A percentile compares a stretch with the other conserved stretches of the same genome.
phyloP scores from a whole-genome alignment of 2,113 vertebrate genomes.

The Piaya cayana region DNA sequence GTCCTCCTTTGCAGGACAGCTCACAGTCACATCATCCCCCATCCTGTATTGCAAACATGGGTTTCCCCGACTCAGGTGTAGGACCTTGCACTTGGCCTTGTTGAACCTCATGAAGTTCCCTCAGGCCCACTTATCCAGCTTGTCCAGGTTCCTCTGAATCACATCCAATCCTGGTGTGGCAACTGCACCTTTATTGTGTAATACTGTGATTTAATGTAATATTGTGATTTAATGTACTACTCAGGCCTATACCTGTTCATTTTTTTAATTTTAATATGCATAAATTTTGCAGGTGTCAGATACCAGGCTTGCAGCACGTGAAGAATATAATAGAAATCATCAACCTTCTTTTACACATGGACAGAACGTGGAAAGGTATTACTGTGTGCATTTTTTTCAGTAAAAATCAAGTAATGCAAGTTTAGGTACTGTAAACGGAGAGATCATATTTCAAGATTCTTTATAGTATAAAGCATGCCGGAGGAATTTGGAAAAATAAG shows the following conservation, averaged over 20 bases:
- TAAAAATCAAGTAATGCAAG: neutral
- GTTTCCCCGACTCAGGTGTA: no score
- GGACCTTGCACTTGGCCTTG: no score
- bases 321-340: conserved; percentile 79
- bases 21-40: no score
- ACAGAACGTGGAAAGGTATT: conserved; percentile 84
- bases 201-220: neutral
- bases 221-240: neutral
- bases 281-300: conserved; percentile 84
- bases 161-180: no score
- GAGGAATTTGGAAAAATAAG: neutral
- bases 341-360: conserved; percentile 79
- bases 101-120: no score
- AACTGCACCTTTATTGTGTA: no score
- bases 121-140: no score
- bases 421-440: neutral
- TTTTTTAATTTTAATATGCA: neutral
- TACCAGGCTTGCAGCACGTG: conserved; percentile 81
- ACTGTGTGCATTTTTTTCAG: neutral
- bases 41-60: no score
- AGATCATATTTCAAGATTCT: neutral
- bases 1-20: no score
- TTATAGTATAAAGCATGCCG: neutral
- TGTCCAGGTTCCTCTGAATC: no score
- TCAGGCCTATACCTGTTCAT: fast-evolving